A percentile compares a stretch with the other conserved stretches of the same genome.
These are phyloP conservation scores for Pteronura brasiliensis DNA, from an alignment of 2,113 vertebrate genomes.

Conservation along the genomic window DNA sequence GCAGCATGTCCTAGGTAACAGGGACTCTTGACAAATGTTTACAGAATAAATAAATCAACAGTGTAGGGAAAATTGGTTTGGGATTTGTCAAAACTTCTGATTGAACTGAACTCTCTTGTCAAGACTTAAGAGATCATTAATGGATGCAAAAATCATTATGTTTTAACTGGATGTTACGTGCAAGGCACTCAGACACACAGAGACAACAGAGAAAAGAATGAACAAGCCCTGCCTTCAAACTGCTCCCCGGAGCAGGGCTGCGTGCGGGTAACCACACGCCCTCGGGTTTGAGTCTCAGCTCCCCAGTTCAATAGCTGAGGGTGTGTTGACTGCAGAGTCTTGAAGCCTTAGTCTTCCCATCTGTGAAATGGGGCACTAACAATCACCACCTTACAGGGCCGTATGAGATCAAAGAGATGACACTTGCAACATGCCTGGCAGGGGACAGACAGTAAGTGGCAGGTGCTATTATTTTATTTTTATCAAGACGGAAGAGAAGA, in stretches of 20 bases:
- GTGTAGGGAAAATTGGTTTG: constrained; percentile 53
- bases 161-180: constrained; percentile 27
- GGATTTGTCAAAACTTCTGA: constrained; percentile 73
- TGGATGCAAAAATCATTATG: constrained; percentile 45
- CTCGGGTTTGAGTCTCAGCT: not conserved
- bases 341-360: not conserved
- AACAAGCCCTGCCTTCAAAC: not conserved
- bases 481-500: not conserved
- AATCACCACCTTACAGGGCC: not conserved
- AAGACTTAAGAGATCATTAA: constrained; percentile 67
- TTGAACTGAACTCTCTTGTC: constrained; percentile 62
- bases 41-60: constrained; percentile 67
- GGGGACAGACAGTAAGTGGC: too few relatives aligned
- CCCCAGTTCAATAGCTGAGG: not conserved
- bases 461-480: not conserved
- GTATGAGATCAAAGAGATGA: not conserved
- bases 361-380: not conserved
- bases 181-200: not conserved
- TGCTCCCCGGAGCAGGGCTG: not conserved
- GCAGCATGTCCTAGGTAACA: not conserved
- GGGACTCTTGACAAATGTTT: constrained; percentile 63
- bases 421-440: fast-evolving
- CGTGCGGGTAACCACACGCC: not conserved
- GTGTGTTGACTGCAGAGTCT: not conserved
- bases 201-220: not conserved